Conservation (phyloP, 1,140 invertebrate species). For the Branchinecta lynchi region DNA sequence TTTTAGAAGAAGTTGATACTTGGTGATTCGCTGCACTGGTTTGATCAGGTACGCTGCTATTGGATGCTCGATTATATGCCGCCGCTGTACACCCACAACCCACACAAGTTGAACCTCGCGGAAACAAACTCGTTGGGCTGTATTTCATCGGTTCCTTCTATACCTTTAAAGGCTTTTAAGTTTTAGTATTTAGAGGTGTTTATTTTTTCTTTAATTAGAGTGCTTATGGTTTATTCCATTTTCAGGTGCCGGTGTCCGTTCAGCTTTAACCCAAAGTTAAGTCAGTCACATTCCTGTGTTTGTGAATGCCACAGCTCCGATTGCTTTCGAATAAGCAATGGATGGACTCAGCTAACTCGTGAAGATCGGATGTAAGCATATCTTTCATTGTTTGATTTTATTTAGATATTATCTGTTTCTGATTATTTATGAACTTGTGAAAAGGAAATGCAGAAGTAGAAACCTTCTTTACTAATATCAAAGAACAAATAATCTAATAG, state of each 20-base stretch:
- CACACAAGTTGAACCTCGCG: no score
- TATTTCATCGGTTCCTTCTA: no score
- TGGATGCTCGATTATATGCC: conserved; percentile 76
- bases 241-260: background rate
- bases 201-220: no score
- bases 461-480: no score
- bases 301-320: background rate
- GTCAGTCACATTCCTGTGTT: background rate
- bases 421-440: no score
- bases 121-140: no score
- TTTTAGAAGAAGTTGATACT: conserved; percentile 93
- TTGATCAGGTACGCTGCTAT: conserved; percentile 95
- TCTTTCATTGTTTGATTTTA: no score
- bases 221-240: background rate
- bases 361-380: background rate
- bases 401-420: no score
- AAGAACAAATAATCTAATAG: no score
- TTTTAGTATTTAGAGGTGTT: no score
- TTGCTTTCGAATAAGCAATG: background rate
- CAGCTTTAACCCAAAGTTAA: background rate
- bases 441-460: no score
- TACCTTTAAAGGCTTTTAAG: no score
- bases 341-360: background rate
- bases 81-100: conserved; percentile 66
- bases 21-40: conserved; percentile 96